phyloP scores from a whole-genome alignment of 2,888 invertebrate genomes.

The Euzophera pinguis region DNA sequence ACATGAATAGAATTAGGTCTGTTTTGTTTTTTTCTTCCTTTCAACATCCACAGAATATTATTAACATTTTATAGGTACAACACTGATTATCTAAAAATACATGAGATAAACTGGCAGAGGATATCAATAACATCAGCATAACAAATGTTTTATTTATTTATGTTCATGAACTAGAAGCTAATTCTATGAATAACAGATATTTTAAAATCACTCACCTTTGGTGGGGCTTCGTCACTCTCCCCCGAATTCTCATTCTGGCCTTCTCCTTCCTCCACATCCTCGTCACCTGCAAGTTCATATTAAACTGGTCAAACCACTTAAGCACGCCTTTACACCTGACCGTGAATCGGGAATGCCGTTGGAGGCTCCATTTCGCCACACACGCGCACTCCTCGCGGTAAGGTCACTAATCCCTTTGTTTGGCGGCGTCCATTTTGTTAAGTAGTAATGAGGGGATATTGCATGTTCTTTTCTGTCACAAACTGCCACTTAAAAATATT shows the following conservation, averaged over 20 bases:
- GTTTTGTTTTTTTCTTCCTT: too few relatives aligned
- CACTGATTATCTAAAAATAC: too few relatives aligned
- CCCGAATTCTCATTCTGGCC: slow-evolving; percentile 85
- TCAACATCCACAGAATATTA: too few relatives aligned
- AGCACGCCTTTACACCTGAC: slow-evolving; percentile 42
- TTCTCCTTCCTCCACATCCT: slow-evolving; percentile 85
- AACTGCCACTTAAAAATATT: slow-evolving; percentile 78
- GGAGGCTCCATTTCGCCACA: slow-evolving; percentile 42
- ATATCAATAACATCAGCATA: too few relatives aligned
- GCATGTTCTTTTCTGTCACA: slow-evolving; percentile 82
- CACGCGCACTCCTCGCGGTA: slow-evolving; percentile 69
- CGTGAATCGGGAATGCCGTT: slow-evolving; percentile 40
- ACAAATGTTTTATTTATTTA: too few relatives aligned
- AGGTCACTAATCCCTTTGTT: slow-evolving; percentile 86
- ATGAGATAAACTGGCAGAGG: too few relatives aligned
- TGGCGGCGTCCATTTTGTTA: slow-evolving; percentile 89
- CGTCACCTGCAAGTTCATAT: slow-evolving; percentile 78
- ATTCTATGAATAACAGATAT: neutral
- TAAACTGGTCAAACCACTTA: slow-evolving; percentile 67
- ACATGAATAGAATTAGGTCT: too few relatives aligned
- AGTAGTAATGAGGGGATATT: slow-evolving; percentile 85
- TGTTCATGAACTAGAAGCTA: too few relatives aligned
- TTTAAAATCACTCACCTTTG: slow-evolving; percentile 66
- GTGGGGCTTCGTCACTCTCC: slow-evolving; percentile 85
- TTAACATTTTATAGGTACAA: too few relatives aligned